Evolutionary conservation across 2,113 vertebrate genomes (phyloP).

Genomic region (Psettodes erumei): DNA sequence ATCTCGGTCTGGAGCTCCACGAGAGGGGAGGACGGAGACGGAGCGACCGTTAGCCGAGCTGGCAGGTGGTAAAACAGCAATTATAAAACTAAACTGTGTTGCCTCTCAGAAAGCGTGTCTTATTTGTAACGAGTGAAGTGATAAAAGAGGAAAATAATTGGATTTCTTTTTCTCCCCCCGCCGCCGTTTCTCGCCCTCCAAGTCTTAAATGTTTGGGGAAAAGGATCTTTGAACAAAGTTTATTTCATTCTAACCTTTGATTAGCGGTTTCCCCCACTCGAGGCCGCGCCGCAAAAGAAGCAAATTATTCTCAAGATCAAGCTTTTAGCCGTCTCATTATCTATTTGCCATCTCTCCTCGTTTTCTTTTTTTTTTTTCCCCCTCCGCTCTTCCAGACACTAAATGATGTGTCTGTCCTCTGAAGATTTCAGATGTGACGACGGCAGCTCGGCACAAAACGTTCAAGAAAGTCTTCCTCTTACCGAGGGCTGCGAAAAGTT

Average conservation of each 20-base stretch:
- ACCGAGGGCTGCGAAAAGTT: neutral
- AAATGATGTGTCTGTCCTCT: constrained; percentile 49
- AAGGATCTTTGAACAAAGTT: constrained; percentile 78
- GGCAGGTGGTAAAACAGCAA: constrained; percentile 80
- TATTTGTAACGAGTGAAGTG: constrained; percentile 75
- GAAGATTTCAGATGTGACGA: neutral
- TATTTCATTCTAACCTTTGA: constrained; percentile 78
- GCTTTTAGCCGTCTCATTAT: constrained; percentile 78
- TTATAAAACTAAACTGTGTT: constrained; percentile 78
- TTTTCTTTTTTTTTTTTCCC: constrained; percentile 8
- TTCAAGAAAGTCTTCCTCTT: neutral
- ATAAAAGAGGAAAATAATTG: constrained; percentile 80
- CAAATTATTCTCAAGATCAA: constrained; percentile 76
- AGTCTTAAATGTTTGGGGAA: constrained; percentile 66
- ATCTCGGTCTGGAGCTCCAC: constrained; percentile 42
- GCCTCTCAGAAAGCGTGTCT: constrained; percentile 70
- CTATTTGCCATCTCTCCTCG: constrained; percentile 56
- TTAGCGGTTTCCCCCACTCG: constrained; percentile 65
- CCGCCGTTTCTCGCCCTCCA: constrained; percentile 52
- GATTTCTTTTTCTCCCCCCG: constrained; percentile 56
- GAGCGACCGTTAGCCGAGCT: constrained; percentile 70
- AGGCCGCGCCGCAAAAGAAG: constrained; percentile 63
- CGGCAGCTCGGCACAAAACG: neutral
- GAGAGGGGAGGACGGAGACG: constrained; percentile 47
- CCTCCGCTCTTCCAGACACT: neutral